phyloP scores from a whole-genome alignment of 2,113 vertebrate species.

The Apodemus speciosus region DNA sequence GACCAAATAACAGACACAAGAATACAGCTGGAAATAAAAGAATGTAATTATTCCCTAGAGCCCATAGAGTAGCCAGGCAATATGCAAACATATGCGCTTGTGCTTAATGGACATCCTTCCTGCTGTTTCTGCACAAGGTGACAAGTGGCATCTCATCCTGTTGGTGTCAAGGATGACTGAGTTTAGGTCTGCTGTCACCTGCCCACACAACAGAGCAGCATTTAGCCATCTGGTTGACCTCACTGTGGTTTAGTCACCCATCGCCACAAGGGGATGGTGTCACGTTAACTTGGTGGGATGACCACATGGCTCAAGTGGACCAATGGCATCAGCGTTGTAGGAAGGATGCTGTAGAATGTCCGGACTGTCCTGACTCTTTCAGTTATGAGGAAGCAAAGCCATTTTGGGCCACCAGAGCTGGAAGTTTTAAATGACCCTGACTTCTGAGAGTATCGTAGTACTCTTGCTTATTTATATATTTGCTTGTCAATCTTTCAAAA shows the following conservation, averaged over 20 bases:
- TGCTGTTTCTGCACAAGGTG: neutral
- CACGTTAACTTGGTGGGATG: neutral
- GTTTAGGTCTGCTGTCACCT: neutral
- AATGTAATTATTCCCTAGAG: neutral
- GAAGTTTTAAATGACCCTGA: neutral
- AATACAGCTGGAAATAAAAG: neutral
- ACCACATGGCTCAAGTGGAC: neutral
- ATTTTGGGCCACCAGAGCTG: too few species aligned
- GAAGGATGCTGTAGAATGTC: too few species aligned
- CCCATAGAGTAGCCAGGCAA: neutral
- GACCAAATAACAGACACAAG: neutral
- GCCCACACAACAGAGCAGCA: neutral
- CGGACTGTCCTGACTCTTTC: rapidly evolving
- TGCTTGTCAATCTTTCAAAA: neutral
- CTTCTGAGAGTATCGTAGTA: neutral
- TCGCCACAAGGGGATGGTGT: too few species aligned
- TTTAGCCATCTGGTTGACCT: neutral
- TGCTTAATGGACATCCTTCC: neutral
- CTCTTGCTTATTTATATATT: neutral
- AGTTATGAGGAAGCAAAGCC: neutral
- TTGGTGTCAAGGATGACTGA: neutral
- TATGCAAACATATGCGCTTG: neutral
- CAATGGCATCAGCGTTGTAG: rapidly evolving
- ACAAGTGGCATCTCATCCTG: neutral
- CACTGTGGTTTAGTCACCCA: neutral